Percentiles rank a stretch among this genome's conserved stretches.
phyloP scores from a whole-genome alignment of 2,113 vertebrate species.

The Mus pahari region DNA sequence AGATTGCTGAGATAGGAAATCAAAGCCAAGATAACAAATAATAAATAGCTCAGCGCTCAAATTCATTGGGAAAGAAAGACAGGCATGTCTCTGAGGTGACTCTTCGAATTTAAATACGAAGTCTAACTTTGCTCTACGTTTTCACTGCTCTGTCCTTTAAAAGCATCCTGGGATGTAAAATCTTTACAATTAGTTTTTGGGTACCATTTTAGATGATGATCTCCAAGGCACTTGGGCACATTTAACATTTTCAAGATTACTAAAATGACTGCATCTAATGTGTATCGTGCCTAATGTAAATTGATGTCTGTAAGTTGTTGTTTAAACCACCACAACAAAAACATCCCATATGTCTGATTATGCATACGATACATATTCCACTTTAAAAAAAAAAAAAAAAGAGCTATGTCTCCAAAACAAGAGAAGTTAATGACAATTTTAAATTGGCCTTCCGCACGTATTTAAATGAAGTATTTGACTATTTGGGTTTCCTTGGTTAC shows the following conservation, averaged over 20 bases:
- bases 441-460: constrained; percentile 70
- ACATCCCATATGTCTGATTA: constrained; percentile 40
- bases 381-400: background rate
- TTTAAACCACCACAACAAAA: constrained; percentile 66
- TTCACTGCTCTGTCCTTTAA: constrained; percentile 43
- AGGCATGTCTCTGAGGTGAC: background rate
- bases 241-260: constrained; percentile 71
- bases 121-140: constrained; percentile 68
- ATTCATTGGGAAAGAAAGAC: constrained; percentile 40
- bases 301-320: constrained; percentile 50
- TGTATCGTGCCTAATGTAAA: constrained; percentile 60
- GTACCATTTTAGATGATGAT: constrained; percentile 57
- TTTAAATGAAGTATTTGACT: constrained; percentile 81
- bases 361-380: constrained; percentile 38
- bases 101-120: constrained; percentile 55
- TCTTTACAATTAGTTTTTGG: constrained; percentile 70
- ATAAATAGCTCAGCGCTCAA: background rate
- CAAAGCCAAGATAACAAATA: constrained; percentile 62
- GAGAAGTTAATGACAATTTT: constrained; percentile 70
- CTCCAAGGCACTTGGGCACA: constrained; percentile 46
- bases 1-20: constrained; percentile 58
- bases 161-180: constrained; percentile 53
- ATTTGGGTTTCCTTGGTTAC: constrained; percentile 86
- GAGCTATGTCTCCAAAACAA: constrained; percentile 62
- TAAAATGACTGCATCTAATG: constrained; percentile 59